Conservation (phyloP, 2,797 vertebrate genomes). For the Protonibea diacanthus region DNA sequence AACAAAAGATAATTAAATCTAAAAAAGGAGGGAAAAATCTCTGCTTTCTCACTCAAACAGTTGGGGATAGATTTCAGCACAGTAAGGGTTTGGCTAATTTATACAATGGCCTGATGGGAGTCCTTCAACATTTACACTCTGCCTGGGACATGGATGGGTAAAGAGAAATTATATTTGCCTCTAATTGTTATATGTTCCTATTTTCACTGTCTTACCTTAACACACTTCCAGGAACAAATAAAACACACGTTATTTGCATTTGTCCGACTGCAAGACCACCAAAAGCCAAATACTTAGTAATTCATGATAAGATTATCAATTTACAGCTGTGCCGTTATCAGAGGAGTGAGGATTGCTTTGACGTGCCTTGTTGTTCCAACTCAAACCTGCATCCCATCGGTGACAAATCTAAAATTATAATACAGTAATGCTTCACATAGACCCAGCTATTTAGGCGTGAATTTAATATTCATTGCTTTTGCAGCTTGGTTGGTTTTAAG, state of each 20-base stretch:
- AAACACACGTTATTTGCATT: constrained; percentile 67
- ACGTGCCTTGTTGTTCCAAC: constrained; percentile 81
- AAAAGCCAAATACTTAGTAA: constrained; percentile 57
- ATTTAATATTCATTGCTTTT: constrained; percentile 91
- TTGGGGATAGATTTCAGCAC: constrained; percentile 85
- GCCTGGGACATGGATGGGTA: constrained; percentile 74
- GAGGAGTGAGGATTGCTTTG: constrained; percentile 70
- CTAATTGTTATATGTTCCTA: constrained; percentile 66
- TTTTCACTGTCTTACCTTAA: constrained; percentile 68
- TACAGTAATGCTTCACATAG: constrained; percentile 86
- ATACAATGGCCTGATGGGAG: constrained; percentile 82
- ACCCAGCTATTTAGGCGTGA: constrained; percentile 87
- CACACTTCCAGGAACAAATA: constrained; percentile 57
- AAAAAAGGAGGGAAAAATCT: constrained; percentile 80
- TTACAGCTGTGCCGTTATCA: constrained; percentile 69
- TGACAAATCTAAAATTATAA: constrained; percentile 88
- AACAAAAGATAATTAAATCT: constrained; percentile 88
- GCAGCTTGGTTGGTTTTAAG: constrained; percentile 88
- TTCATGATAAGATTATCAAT: constrained; percentile 71
- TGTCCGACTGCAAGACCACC: constrained; percentile 56
- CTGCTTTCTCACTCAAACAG: constrained; percentile 84
- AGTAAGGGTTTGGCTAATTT: constrained; percentile 84
- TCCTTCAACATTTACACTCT: constrained; percentile 79
- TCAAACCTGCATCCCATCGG: constrained; percentile 81
- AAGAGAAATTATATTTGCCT: constrained; percentile 62